Base-by-base conservation (phyloP, 2,113 vertebrate genomes). In the Calyptommatus sinebrachiatus region DNA sequence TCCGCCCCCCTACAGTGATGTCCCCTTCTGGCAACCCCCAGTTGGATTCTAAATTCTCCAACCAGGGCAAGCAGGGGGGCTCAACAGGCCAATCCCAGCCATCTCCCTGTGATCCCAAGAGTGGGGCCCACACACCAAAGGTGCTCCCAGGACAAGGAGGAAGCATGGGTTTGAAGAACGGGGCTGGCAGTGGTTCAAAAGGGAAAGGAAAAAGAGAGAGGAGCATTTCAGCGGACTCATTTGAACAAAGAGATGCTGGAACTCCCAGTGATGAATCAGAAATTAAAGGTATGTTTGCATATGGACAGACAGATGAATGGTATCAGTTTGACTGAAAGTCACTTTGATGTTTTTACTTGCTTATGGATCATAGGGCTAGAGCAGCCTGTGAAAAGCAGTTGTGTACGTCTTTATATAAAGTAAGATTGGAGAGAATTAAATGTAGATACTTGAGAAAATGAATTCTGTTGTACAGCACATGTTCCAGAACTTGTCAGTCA, bases 41-140 rank as follows among this genome's bases (percentile, higher is more conserved):
- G 94, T 96, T 99, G 97, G 98, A 99, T 96, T 97, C 98, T 94
- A 99, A 99, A 96, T 97, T 99, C 95, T 97, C 98, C 94, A 99
- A 98, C 94, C 98, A 97, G 96, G 96, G 97, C 90, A 99, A 99
- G 94, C 97, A 97, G 93, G 98, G 97, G 92, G 97, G 96, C 89
- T 96, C 96, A 16, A 95, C 97, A 88, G 97, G 96, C 96, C 98
- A 99, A 93, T 98, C 97, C 76, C 98, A 99, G 96, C 93, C 97
- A 85, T 99, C 98, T 80, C 97, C 98, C 83, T 99, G 98, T 91
- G 98, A 99, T 93, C 95, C 97, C 86, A 99, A 98, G 95, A 96
- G 95, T 93, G 95, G 95, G 92, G 94, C 94, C 94, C 96, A 96
- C 76, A 93, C 95, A 66, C 93, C 96, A 67, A 97, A 97, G 95